Percentiles rank a stretch among this genome's conserved stretches.
Conservation (phyloP, 2,113 vertebrate genomes). For the Cephalopterus ornatus region DNA sequence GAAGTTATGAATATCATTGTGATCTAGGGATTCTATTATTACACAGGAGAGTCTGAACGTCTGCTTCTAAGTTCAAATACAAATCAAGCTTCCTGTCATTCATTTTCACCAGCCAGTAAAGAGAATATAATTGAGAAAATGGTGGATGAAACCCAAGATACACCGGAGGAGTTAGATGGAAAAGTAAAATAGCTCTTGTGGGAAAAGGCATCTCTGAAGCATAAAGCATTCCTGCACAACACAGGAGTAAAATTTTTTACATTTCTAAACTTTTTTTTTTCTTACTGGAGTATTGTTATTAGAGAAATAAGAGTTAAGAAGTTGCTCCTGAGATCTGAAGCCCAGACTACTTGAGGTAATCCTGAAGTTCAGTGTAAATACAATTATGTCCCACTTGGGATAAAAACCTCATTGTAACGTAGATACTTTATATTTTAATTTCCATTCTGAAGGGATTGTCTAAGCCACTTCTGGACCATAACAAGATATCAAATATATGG, state of each 20-base stretch:
- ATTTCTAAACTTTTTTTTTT: neutral
- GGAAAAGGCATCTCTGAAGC: neutral
- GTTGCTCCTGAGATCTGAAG: neutral
- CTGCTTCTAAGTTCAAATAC: neutral
- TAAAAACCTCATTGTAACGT: neutral
- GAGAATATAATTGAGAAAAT: neutral
- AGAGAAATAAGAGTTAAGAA: neutral
- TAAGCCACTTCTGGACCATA: neutral
- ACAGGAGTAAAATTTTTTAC: neutral
- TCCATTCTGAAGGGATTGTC: neutral
- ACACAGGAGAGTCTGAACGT: neutral
- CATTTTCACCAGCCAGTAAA: neutral
- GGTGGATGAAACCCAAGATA: neutral
- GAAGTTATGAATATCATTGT: neutral
- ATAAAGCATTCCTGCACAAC: neutral
- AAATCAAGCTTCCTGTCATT: neutral
- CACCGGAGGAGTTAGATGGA: neutral
- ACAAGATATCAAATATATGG: neutral
- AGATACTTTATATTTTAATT: neutral
- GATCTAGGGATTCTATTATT: neutral
- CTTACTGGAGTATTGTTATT: neutral
- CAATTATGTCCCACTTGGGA: neutral
- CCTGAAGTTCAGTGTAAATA: neutral
- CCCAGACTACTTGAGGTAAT: neutral
- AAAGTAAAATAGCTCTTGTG: neutral